Evolutionary conservation across 2,797 vertebrate genomes (phyloP).

Genomic region (Limnodromus scolopaceus): DNA sequence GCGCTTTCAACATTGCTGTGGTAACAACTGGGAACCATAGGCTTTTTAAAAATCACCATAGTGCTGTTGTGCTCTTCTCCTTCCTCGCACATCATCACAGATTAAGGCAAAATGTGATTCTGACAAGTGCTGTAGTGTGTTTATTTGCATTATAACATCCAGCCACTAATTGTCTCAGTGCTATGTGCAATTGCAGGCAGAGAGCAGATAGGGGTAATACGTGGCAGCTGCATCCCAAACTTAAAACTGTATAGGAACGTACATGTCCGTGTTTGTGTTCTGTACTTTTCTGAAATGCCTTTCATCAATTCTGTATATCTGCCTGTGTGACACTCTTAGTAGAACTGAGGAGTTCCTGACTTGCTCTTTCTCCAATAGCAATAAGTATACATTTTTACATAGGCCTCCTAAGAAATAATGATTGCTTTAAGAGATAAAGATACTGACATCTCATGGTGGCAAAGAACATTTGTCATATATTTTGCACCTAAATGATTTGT

Average conservation of each 20-base stretch:
- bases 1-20: not conserved
- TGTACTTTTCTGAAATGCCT: not conserved
- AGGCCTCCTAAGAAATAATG: not conserved
- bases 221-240: not conserved
- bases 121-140: not conserved
- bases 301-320: not conserved
- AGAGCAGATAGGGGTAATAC: not conserved
- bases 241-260: not conserved
- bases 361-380: not conserved
- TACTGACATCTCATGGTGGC: fast-evolving
- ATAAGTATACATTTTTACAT: not conserved
- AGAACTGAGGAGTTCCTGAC: not conserved
- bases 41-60: not conserved
- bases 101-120: not conserved
- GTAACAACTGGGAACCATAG: not conserved
- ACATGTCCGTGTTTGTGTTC: fast-evolving
- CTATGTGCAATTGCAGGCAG: not conserved
- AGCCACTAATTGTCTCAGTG: not conserved
- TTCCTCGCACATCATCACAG: not conserved
- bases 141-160: not conserved
- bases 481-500: not conserved
- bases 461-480: not conserved
- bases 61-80: not conserved
- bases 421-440: not conserved
- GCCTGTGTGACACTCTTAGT: not conserved